Base-by-base conservation (phyloP, 2,113 vertebrate species). In the Prinia subflava region DNA sequence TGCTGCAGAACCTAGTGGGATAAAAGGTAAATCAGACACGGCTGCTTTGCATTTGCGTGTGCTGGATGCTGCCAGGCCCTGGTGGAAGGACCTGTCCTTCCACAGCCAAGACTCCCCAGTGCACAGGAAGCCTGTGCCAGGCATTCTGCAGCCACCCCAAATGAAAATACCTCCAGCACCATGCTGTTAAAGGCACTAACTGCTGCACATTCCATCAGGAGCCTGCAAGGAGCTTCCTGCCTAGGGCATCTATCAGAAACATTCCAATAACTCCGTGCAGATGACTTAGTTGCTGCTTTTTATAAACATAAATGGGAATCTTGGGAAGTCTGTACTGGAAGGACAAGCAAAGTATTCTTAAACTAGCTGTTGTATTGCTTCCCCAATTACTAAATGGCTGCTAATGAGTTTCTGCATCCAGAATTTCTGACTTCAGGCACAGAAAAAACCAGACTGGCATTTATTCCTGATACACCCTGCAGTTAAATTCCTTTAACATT, bases 1-100 rank as follows among this genome's bases (percentile, higher is more conserved):
- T 97, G 97, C 90, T 99, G 98, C 83, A 99, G 97, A 91, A 99
- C 57, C 99, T 99, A 95, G n/a, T 42, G 91, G 68, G 80, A 55
- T 73, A 93, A 95, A 97, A 97, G 67, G 87, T 60, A 63, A 85
- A 88, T 90, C 83, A 94, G 73, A 53, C 46, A 41, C 13, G 3
- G 57, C 28, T 59, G 53, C 46, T 79, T 44, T 69, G 69, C 83
- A 21, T 68, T 21, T 0, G 0, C 5, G n/a, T 11, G 27, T 15
- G 28, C 60, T 49, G 52, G 63, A 37, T 53, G 55, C 65, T 69
- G 60, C 77, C 0, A 10, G 63, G 73, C 53, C 73, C 17, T 6
- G 2, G 39, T 11, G 41, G 50, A 81, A 64, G 49, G 27, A 73
- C 30, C 67, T 35, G 83, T 19, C 57, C 18, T 23, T 15, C 4